Evolutionary conservation across 2,888 invertebrate species (phyloP), one percentile per base, ranked within the genome.

Genomic region (Cataglyphis cursor): DNA sequence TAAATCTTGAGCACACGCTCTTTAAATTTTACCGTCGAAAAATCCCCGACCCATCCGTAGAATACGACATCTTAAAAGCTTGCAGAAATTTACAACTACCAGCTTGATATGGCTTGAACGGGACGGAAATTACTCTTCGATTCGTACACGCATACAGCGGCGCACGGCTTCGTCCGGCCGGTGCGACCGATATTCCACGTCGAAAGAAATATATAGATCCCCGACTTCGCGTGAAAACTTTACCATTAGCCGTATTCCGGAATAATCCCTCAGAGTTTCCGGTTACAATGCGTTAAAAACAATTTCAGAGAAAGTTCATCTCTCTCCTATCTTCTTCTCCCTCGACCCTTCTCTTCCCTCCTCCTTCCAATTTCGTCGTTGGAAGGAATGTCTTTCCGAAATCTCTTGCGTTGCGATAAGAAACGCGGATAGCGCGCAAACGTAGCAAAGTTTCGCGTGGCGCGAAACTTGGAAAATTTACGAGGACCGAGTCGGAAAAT

Each of bases 81-180:
- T 44, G 78, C 72, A 80, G 44, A 80, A 80, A 80, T 80, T 80
- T 80, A 80, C 78, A 80, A 72, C 78, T 59, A 59, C 24, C 59
- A 8, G 59, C 31, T 70, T 80, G 78, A 70, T 80, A 80, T 21
- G 59, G 41, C 72, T 59, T 80, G 78, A 80, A 70, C 78, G 44
- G 81, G 59, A 83, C 84, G 87, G 87, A 89, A 88, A 88, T 89
- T 86, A 89, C 84, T 74, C 81, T 87, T 85, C 88, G 76, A 87
- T 82, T 74, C 81, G 84, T 70, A 68, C 78, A 83, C 84, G 81
- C 74, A 78, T 84, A 72, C 83, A 86, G 66, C 3, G 3, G 35
- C 12, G 75, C 18, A 35, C 6, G 35, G 57, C 41, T 44, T 9
- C 6, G 61, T 65, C 54, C 54, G 10, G 61, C 21, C 38, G 35